Evolutionary conservation across 64 coral and sea anemone species (phyloP).

Genomic region (Acropora tenuis): DNA sequence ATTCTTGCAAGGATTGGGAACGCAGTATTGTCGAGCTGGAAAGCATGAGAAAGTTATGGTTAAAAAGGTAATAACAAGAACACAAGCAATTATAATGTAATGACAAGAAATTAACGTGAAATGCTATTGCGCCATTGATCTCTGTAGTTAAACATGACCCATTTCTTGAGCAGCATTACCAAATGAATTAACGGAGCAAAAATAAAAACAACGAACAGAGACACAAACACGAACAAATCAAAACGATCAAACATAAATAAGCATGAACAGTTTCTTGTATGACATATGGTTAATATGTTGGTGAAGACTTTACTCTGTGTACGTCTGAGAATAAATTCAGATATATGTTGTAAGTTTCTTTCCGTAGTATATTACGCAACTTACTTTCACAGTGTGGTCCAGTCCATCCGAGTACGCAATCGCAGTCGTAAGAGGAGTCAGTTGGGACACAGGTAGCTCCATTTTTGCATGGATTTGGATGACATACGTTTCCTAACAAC

Average conservation of each 20-base stretch:
- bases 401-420: conserved; percentile 87
- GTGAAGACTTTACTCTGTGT: no score
- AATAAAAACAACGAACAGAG: not conserved
- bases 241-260: not conserved
- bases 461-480: conserved; percentile 97
- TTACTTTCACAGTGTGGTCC: conserved; percentile 93
- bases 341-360: no score
- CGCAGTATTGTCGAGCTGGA: conserved; percentile 80
- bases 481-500: conserved; percentile 92
- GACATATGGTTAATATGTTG: no score
- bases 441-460: conserved; percentile 80
- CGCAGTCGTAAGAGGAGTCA: conserved; percentile 84
- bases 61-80: not conserved
- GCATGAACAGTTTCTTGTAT: no score
- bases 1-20: conserved; percentile 97
- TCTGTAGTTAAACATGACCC: no score
- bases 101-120: no score
- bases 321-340: no score
- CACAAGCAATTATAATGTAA: no score
- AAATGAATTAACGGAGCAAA: not conserved
- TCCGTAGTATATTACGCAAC: not conserved
- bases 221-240: not conserved
- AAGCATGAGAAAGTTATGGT: not conserved
- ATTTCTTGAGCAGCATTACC: no score
- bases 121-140: no score